Evolutionary conservation across 2,797 vertebrate species (phyloP), one percentile per base, ranked within the genome.

Genomic region (Okamejei kenojei): DNA sequence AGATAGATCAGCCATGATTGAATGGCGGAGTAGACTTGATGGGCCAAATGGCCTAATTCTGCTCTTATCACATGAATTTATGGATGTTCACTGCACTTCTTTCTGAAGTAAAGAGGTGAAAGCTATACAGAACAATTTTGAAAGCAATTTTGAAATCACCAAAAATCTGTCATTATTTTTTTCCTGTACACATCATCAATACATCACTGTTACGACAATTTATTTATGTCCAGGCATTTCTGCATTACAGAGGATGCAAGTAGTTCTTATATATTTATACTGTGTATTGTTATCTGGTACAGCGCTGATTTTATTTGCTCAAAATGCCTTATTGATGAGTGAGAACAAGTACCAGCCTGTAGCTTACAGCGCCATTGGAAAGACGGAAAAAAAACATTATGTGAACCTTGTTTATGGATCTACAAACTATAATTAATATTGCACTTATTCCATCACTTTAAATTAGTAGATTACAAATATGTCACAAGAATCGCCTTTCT

Each of bases 401-500:
- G 13, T 21, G 17, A 26, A 74, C 23, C 23, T 35, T 15, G 10
- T n/a, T 45, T 76, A 54, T 29, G 45, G 6, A 3, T 68, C 7
- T 3, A 45, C n/a, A 68, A 79, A 45, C 4, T 38, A 54, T 54
- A 74, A 74, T 73, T 91, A 91, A 92, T 92, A 58, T 7, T 29
- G 1, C 38, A 45, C 26, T 74, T 92, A 58, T 29, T 76, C 68
- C 29, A 68, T 45, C 35, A 74, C 65, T 65, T 63, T 54, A 29
- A 91, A 91, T 82, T 26, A 84, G 7, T 29, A 84, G 61, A 61
- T 76, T 92, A 92, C 26, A 76, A 74, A 76, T 58, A 54, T 58
- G 90, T 92, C 35, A 92, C 38, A 76, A 76, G 90, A 92, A 92
- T 92, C 29, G 38, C 90, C 71, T 92, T 45, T 17, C 7, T 68